Conservation (phyloP, 2,888 invertebrate genomes). For the Clusia tigrina region DNA sequence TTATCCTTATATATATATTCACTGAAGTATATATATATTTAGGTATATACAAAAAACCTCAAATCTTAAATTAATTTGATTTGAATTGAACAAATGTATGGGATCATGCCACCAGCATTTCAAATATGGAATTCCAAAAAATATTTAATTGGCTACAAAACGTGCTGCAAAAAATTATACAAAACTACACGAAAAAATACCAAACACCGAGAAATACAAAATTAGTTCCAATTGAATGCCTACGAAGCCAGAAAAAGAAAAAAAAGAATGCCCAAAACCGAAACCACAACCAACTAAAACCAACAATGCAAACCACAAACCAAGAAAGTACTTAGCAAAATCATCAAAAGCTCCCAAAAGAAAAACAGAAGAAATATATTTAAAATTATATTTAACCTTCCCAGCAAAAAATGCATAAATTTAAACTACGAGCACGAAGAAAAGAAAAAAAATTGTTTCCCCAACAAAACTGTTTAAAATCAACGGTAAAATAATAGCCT, state of each 20-base stretch:
- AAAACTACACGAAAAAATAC: not conserved
- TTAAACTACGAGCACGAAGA: slow-evolving; percentile 25
- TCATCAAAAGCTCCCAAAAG: not conserved
- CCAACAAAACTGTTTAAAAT: slow-evolving; percentile 10
- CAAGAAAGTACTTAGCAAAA: not conserved
- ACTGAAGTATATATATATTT: too few relatives aligned
- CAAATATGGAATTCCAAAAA: too few relatives aligned
- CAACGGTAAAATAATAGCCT: not conserved
- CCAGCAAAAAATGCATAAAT: slow-evolving; percentile 17
- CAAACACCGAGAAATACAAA: not conserved
- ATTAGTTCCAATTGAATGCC: not conserved
- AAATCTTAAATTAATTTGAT: too few relatives aligned
- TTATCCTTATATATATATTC: too few relatives aligned
- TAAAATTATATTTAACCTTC: slow-evolving; percentile 40
- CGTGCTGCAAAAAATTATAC: too few relatives aligned
- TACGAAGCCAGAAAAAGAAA: not conserved
- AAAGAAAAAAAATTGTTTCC: slow-evolving; percentile 23
- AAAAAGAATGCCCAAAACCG: slow-evolving; percentile 23
- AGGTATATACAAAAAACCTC: too few relatives aligned
- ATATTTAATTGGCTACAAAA: too few relatives aligned
- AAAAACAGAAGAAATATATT: not conserved
- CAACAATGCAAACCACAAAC: not conserved
- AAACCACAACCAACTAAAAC: slow-evolving; percentile 12
- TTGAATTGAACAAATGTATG: too few relatives aligned
- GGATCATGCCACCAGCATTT: too few relatives aligned